Evolutionary conservation across 2,888 invertebrate genomes (phyloP).

Genomic region (Saturnia pavonia): DNA sequence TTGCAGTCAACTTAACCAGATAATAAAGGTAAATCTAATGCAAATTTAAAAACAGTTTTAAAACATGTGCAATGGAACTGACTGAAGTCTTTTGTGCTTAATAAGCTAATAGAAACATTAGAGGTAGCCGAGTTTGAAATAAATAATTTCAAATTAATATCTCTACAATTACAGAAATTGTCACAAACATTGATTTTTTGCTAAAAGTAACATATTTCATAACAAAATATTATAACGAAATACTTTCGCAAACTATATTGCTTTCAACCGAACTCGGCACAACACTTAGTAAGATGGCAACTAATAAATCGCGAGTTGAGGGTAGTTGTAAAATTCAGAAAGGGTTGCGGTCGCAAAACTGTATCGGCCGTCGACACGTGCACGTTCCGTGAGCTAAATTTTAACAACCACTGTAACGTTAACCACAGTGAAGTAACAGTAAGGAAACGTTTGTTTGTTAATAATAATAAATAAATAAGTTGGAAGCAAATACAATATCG

Average conservation of each 20-base stretch:
- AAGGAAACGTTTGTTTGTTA: neutral
- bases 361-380: constrained; percentile 57
- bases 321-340: constrained; percentile 48
- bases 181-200: neutral
- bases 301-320: constrained; percentile 23
- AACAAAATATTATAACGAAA: neutral
- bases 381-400: constrained; percentile 53
- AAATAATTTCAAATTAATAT: neutral
- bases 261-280: constrained; percentile 11
- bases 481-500: neutral
- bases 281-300: constrained; percentile 25
- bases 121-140: neutral
- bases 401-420: constrained; percentile 36
- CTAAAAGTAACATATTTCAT: neutral
- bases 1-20: neutral
- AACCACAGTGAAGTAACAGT: constrained; percentile 18
- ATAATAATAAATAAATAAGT: neutral
- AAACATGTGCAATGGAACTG: neutral
- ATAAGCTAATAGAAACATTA: neutral
- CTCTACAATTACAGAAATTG: neutral
- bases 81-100: neutral
- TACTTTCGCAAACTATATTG: neutral
- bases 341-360: constrained; percentile 41
- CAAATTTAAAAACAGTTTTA: neutral
- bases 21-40: neutral